Conservation (phyloP, 53 echinoderm and acorn worm genomes). For the Hippasteria phrygiana region DNA sequence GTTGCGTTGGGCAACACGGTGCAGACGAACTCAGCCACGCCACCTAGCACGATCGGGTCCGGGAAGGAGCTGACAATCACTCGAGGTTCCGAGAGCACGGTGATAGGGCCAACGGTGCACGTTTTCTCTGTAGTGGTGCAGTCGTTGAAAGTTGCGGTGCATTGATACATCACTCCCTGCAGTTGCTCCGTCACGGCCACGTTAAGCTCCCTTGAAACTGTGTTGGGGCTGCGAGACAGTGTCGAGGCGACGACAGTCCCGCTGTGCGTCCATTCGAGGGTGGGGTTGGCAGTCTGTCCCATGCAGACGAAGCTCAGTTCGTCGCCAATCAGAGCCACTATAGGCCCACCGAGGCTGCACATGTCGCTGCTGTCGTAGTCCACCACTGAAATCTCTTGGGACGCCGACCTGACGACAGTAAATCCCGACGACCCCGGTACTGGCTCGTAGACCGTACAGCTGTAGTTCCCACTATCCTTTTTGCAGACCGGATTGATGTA, state of each 20-base stretch:
- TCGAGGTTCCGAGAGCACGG: conserved; percentile 3
- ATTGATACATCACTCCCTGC: conserved; percentile 4
- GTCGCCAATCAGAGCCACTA: conserved; percentile 11
- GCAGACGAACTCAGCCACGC: conserved; percentile 3
- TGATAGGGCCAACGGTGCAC: conserved; percentile 52
- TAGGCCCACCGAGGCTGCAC: conserved; percentile 2
- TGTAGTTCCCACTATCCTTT: conserved; percentile 28
- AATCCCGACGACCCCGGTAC: not conserved
- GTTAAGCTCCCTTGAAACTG: not conserved
- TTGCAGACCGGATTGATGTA: conserved; percentile 28
- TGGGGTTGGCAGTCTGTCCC: not conserved
- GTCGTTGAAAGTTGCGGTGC: not conserved
- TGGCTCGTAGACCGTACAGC: conserved; percentile 18
- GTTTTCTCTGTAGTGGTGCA: not conserved
- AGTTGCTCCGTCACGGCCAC: not conserved
- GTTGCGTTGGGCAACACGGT: conserved; percentile 10
- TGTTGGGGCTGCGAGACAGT: not conserved
- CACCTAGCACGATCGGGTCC: not conserved
- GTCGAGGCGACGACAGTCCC: conserved; percentile 10
- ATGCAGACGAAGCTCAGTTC: not conserved
- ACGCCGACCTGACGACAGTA: not conserved
- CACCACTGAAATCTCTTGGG: not conserved
- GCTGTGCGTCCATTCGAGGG: not conserved
- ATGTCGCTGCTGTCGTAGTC: conserved; percentile 12
- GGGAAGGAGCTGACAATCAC: not conserved